Evolutionary conservation across 2,888 invertebrate species (phyloP), one percentile per base, ranked within the genome.

Genomic region (Apoda limacodes): DNA sequence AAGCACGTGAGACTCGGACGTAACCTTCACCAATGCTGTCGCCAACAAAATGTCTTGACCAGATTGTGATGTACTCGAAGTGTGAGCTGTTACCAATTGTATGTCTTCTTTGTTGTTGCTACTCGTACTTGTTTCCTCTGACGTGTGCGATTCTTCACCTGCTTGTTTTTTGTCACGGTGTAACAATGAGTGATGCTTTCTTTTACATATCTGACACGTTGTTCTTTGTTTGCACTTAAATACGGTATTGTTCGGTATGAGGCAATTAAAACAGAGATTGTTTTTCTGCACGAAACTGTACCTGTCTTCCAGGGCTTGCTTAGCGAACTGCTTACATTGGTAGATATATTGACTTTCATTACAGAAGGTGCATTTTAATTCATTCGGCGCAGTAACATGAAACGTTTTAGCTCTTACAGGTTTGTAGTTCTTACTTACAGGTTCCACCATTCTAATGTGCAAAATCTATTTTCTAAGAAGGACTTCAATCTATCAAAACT

Each of bases 201-300:
- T n/a, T n/a, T n/a, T n/a, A n/a, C 30, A 39, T 37, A 25, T 43
- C 40, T 33, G 34, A 37, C 43, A 43, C 9, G 25, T 30, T n/a
- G 40, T 37, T 26, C 15, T 17, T 30, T 35, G 35, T 30, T 20
- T 30, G 29, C 40, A 43, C 20, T 11, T 22, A 9, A 19, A 36
- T 3, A 30, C 32, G 22, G 9, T 28, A 13, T 43, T 40, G 24
- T 32, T 34, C 2, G 37, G 35, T 19, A 31, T 22, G 9, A 37
- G 31, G 22, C 40, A 40, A 21, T 40, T 40, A 11, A 22, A 40
- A 20, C 37, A 40, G 7, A 37, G 19, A 1, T 22, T 24, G 13
- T 34, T 32, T 11, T 14, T 30, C n/a, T n/a, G n/a, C n/a, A n/a
- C n/a, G n/a, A n/a, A n/a, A n/a, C n/a, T n/a, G n/a, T n/a, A n/a